Evolutionary conservation across 2,888 invertebrate species (phyloP).

Genomic region (Asteroscopus sphinx): DNA sequence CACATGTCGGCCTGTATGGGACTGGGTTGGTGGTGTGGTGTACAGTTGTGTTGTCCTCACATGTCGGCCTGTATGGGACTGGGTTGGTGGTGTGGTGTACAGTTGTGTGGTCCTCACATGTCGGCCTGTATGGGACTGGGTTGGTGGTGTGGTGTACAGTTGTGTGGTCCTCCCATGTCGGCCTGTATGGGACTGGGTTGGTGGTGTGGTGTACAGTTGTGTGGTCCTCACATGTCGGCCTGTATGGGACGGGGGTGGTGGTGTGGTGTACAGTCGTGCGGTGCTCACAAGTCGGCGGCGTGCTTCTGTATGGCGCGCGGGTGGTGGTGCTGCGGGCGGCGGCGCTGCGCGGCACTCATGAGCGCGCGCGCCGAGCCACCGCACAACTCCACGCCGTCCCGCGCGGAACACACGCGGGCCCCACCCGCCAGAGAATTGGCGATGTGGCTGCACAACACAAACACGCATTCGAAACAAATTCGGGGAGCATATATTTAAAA

Average conservation of each 20-base stretch:
- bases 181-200: constrained; percentile 60
- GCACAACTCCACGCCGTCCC: constrained; percentile 90
- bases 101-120: constrained; percentile 12
- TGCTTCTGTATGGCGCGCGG: neutral
- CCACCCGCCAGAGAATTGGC: constrained; percentile 89
- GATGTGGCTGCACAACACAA: constrained; percentile 79
- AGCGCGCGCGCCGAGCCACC: constrained; percentile 71
- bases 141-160: constrained; percentile 29
- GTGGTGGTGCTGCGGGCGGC: constrained; percentile 39
- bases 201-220: constrained; percentile 11
- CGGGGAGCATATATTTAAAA: too few relatives aligned
- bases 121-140: constrained; percentile 61
- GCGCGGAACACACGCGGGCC: constrained; percentile 86
- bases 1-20: constrained; percentile 59
- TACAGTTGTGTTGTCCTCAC: constrained; percentile 15
- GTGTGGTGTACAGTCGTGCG: constrained; percentile 15
- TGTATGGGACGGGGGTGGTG: too few relatives aligned
- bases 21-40: constrained; percentile 38
- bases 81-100: constrained; percentile 33
- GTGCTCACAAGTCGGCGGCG: neutral
- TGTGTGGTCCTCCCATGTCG: constrained; percentile 22
- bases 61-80: constrained; percentile 60
- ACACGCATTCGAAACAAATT: too few relatives aligned
- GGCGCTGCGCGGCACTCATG: constrained; percentile 64
- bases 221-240: constrained; percentile 25